Base-by-base conservation (phyloP, 2,113 vertebrate species). In the Cinclus cinclus region DNA sequence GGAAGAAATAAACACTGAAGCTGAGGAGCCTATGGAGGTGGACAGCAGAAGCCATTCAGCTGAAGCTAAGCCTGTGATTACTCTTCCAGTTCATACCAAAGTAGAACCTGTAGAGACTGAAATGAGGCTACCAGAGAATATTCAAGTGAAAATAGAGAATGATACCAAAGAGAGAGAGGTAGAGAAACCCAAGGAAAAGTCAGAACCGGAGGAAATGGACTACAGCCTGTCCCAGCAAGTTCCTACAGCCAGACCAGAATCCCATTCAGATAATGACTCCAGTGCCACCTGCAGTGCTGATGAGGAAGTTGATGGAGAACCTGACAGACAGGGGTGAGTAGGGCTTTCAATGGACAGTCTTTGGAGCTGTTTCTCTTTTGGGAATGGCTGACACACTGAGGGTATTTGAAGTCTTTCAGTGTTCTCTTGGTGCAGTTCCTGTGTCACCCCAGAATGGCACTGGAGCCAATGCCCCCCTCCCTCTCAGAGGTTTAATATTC, bases 241-340 rank as follows among this genome's bases (percentile, higher is more conserved):
- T n/a, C 63, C 41, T 31, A 9, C 92, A 76, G 93, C 80, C 41
- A 97, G 98, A 74, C 82, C 94, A 14, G 98, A 98, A 35, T 97
- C 98, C 27, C 98, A 98, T 73, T 99, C 99, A 2, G 99, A 99
- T 92, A 99, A 99, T 27, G 99, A 99, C 90, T 99, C 99, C 7
- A 99, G 99, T 93, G 99, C 99, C 96, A 99, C 99, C 27, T 99
- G 99, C 97, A 99, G 99, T 89, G 99, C 99, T 17, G 99, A 99
- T 42, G 99, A 99, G 94, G 99, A 99, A 25, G 98, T 99, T 68
- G 99, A 99, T 30, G 98, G 98, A 28, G 99, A 99, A 74, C 98
- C 98, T 15, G 99, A 99, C 47, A 98, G 99, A 79, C 98, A 98
- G 91, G 98, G 99, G 99, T 98, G 90, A 97, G 98, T 78, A n/a